Percentiles rank a stretch among this genome's conserved stretches.
Conservation (phyloP, 53 echinoderm and acorn worm genomes). For the Zoroaster sp. region DNA sequence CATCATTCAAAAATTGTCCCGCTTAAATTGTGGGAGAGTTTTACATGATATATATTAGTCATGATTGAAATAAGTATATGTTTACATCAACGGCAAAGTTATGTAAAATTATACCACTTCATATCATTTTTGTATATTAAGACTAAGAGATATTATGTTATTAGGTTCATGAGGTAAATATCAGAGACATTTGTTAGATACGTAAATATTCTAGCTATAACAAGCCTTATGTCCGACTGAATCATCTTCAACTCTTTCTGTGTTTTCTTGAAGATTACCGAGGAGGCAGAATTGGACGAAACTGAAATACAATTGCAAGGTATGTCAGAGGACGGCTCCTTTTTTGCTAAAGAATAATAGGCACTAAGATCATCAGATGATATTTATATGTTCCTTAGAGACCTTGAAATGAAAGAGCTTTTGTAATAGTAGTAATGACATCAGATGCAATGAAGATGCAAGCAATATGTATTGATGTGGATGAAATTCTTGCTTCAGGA, state of each 20-base stretch:
- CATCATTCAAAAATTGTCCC: no score
- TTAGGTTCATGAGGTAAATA: background rate
- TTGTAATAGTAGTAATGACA: background rate
- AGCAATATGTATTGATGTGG: background rate
- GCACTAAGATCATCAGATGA: no score
- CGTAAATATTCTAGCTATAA: background rate
- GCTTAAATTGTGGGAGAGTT: no score
- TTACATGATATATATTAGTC: no score
- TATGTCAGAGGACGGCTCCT: no score
- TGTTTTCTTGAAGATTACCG: background rate
- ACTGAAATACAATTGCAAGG: background rate
- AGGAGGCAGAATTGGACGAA: background rate
- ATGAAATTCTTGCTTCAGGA: background rate
- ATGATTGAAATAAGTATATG: no score
- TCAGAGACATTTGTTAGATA: background rate
- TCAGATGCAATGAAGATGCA: background rate
- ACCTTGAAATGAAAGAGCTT: background rate
- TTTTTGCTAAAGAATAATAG: no score
- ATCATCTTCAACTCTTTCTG: background rate
- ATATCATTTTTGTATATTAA: background rate
- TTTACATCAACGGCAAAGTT: no score
- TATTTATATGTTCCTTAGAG: background rate
- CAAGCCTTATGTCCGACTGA: background rate
- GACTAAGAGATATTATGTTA: background rate
- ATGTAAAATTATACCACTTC: background rate